Base-by-base conservation (phyloP, 2,888 invertebrate genomes). In the Rhagonycha lutea region DNA sequence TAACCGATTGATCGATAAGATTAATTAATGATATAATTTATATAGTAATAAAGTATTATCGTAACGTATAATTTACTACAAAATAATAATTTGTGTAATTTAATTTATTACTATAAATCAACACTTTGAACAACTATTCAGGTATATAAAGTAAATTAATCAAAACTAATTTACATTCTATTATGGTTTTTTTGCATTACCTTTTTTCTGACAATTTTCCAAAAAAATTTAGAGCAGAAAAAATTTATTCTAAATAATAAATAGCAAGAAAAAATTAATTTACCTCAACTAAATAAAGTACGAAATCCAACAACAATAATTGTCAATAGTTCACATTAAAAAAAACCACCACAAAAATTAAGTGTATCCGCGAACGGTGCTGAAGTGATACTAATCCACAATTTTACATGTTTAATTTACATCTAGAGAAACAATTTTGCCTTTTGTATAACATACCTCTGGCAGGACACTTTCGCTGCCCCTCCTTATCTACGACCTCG, bases 381-480 rank as follows among this genome's bases (percentile, higher is more conserved):
- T 12, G 26, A 65, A 65, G n/a, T 10, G 63, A 24, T 24, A 65
- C 63, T 65, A 24, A 65, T 14, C 12, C 63, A 24, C 14, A 24
- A 65, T 65, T 65, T 47, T 65, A 14, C 63, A 24, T 24, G 24
- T 65, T 61, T 24, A 24, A 65, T 24, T 65, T 65, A 65, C 63
- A 24, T 65, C 23, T 65, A 65, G 24, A 65, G 47, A 65, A 65
- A 65, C 24, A 65, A 65, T 65, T 12, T 24, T n/a, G 24, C 7
- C 26, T 65, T n/a, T 69, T 60, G 69, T 47, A 72, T 75, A 69
- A 61, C 61, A 74, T 67, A 70, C 28, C 76, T 77, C 75, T 81
- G 79, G 63, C 26, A n/a, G 79, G 77, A 75, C 76, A 80, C 81
- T 81, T 81, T 81, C 81, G 81, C 81, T 73, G 74, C 75, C 78